These are phyloP conservation scores for Pristiophorus japonicus DNA, from an alignment of 2,113 vertebrate species.

Conservation along the genomic window DNA sequence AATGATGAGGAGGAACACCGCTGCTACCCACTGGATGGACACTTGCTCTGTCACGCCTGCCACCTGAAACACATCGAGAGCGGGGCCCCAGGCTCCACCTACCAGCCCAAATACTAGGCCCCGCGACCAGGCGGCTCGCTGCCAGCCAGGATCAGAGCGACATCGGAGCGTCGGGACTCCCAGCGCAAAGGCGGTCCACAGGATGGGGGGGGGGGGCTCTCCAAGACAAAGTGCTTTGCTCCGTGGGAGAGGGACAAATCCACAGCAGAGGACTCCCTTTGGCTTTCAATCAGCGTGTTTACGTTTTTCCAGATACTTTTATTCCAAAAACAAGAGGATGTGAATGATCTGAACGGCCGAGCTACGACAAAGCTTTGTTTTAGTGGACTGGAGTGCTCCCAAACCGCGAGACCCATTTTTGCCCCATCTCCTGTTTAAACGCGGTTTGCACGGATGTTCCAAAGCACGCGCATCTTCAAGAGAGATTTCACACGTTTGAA, in stretches of 20 bases:
- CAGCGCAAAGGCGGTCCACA: background rate
- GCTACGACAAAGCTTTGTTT: background rate
- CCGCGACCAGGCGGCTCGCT: background rate
- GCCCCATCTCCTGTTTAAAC: background rate
- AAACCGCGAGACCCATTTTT: too few relatives aligned
- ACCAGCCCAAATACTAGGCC: conserved; percentile 56
- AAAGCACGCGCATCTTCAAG: background rate
- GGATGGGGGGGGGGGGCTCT: background rate
- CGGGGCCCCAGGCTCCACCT: conserved; percentile 50
- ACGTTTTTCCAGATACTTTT: too few relatives aligned
- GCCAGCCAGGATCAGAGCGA: too few relatives aligned
- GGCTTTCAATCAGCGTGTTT: background rate
- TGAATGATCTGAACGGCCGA: background rate
- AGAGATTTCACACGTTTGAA: too few relatives aligned
- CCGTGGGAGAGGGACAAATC: background rate
- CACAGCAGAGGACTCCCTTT: too few relatives aligned
- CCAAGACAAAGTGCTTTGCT: background rate
- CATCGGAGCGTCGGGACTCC: background rate
- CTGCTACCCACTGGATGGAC: conserved; percentile 85
- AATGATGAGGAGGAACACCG: conserved; percentile 88
- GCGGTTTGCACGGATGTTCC: background rate
- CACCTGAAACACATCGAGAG: conserved; percentile 81
- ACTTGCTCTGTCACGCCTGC: conserved; percentile 83
- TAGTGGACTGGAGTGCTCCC: background rate
- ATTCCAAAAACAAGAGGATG: too few relatives aligned